These are phyloP conservation scores for Lutraria lutraria DNA, from an alignment of 2,888 invertebrate species.

Conservation along the genomic window DNA sequence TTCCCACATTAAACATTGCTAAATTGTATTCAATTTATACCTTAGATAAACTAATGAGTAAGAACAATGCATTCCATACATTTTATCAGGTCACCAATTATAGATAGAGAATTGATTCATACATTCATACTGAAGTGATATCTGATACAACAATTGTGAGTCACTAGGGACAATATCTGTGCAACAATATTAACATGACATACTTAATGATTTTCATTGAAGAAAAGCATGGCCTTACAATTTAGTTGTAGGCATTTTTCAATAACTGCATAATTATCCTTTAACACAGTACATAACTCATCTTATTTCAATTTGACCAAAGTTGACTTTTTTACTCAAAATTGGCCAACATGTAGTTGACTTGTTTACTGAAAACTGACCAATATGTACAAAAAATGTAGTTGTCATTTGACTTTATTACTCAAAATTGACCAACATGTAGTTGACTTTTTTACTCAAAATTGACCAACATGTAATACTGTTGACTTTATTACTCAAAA, in stretches of 20 bases:
- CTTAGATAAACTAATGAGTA: conserved; percentile 10
- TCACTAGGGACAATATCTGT: background rate
- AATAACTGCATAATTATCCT: background rate
- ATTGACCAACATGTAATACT: too few species aligned
- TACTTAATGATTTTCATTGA: background rate
- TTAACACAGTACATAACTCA: too few species aligned
- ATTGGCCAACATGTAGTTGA: too few species aligned
- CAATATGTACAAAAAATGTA: too few species aligned
- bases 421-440: too few species aligned
- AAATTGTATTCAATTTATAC: background rate
- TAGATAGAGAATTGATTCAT: background rate
- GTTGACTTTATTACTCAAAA: too few species aligned
- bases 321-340: too few species aligned
- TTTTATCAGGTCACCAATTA: conserved; percentile 9
- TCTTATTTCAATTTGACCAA: too few species aligned
- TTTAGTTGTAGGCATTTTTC: background rate
- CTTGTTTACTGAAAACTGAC: too few species aligned
- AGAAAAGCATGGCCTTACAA: background rate
- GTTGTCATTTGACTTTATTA: too few species aligned
- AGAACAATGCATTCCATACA: conserved; percentile 39
- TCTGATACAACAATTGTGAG: conserved; percentile 22
- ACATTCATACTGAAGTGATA: background rate
- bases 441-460: too few species aligned
- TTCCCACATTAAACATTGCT: background rate
- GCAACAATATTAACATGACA: background rate